A percentile compares a stretch with the other conserved stretches of the same genome.
These are phyloP conservation scores for Mimumesa dahlbomi DNA, from an alignment of 2,888 invertebrate genomes.

Conservation along the genomic window DNA sequence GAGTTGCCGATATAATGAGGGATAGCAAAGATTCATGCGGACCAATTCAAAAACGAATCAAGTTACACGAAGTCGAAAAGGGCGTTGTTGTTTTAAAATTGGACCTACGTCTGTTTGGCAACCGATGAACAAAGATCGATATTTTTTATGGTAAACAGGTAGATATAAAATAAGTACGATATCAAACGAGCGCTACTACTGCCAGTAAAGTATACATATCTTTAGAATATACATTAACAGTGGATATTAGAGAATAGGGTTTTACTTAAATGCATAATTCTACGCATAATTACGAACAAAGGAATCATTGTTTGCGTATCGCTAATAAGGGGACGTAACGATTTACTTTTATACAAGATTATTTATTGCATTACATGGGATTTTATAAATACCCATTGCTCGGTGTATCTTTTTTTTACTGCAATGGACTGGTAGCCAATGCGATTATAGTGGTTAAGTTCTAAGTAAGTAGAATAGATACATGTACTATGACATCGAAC, in stretches of 20 bases:
- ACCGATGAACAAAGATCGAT: constrained; percentile 43
- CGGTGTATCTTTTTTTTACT: constrained; percentile 3
- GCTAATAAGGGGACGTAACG: background rate
- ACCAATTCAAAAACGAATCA: constrained; percentile 85
- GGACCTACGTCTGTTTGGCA: constrained; percentile 85
- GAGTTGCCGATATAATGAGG: constrained; percentile 84
- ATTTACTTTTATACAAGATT: constrained; percentile 11
- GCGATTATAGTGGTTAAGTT: constrained; percentile 18
- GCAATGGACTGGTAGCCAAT: constrained; percentile 11
- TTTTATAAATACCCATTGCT: constrained; percentile 3
- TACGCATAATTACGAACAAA: background rate
- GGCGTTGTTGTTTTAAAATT: constrained; percentile 87
- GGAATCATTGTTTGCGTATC: background rate
- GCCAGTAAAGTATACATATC: constrained; percentile 13
- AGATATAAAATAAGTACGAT: background rate
- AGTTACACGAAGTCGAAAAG: constrained; percentile 86
- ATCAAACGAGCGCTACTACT: constrained; percentile 10
- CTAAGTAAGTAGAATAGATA: constrained; percentile 12
- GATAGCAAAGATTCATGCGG: constrained; percentile 83
- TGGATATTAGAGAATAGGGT: background rate
- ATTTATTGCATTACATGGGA: constrained; percentile 32
- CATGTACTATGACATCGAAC: constrained; percentile 14
- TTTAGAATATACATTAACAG: background rate
- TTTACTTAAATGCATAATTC: background rate
- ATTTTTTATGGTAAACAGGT: background rate